Evolutionary conservation across 2,797 vertebrate genomes (phyloP).

Genomic region (Syngnathus rostellatus): DNA sequence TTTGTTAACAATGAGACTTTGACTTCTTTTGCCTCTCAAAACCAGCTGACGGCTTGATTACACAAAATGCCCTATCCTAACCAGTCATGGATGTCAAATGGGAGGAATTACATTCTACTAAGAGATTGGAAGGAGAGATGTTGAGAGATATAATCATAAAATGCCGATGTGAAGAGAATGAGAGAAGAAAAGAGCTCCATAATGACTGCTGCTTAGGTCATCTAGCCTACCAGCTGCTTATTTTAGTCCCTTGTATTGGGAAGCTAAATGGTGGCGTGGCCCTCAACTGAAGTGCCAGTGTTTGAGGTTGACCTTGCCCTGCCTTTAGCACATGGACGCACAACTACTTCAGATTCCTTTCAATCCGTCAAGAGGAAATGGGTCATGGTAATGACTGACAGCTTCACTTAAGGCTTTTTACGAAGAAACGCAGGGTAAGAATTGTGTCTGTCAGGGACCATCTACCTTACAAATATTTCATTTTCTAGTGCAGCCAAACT

Average conservation of each 20-base stretch:
- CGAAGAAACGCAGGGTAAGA: conserved; percentile 16
- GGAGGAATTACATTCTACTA: background rate
- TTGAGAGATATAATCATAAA: conserved; percentile 3
- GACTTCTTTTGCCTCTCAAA: background rate
- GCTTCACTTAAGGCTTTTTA: conserved; percentile 31
- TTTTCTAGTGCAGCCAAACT: conserved; percentile 10
- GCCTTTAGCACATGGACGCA: conserved; percentile 23
- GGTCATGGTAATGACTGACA: conserved; percentile 33
- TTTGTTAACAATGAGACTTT: background rate
- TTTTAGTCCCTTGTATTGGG: conserved; percentile 20
- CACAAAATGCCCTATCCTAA: conserved; percentile 1
- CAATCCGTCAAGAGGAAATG: conserved; percentile 28
- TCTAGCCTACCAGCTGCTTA: conserved; percentile 9
- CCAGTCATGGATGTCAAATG: conserved; percentile 2
- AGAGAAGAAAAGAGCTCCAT: conserved; percentile 9
- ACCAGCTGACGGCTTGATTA: background rate
- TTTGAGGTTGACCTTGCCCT: conserved; percentile 36
- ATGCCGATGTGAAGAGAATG: conserved; percentile 5
- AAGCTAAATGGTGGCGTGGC: conserved; percentile 24
- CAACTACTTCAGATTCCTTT: conserved; percentile 32
- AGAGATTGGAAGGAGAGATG: conserved; percentile 1
- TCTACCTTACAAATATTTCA: conserved; percentile 14
- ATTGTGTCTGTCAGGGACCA: conserved; percentile 7
- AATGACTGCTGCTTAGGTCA: conserved; percentile 8
- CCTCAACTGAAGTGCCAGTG: conserved; percentile 28